Evolutionary conservation across 2,888 invertebrate species (phyloP).

Genomic region (Siphonodentalium dalli): DNA sequence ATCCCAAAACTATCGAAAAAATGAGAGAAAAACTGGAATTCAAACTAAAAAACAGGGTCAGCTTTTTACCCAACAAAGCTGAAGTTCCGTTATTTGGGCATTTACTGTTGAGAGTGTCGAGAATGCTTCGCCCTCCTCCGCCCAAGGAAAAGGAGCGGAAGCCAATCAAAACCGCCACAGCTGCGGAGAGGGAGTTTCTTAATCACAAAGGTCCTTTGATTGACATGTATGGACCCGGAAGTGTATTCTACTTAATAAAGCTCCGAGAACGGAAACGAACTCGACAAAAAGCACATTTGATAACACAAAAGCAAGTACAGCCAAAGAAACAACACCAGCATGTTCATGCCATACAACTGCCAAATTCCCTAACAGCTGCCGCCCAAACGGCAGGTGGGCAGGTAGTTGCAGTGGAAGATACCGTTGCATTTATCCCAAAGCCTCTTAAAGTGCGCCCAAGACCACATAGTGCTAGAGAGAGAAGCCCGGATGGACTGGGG

Average conservation of each 20-base stretch:
- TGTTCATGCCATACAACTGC: slow-evolving; percentile 32
- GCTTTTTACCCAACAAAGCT: slow-evolving; percentile 37
- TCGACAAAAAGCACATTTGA: slow-evolving; percentile 24
- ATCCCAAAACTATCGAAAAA: slow-evolving; percentile 58
- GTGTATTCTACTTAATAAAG: slow-evolving; percentile 58
- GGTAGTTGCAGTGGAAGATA: slow-evolving; percentile 27
- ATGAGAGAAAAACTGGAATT: slow-evolving; percentile 54
- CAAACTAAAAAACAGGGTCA: slow-evolving; percentile 44
- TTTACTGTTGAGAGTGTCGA: slow-evolving; percentile 33
- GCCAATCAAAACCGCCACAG: slow-evolving; percentile 34
- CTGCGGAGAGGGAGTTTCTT: slow-evolving; percentile 48
- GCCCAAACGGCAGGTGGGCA: slow-evolving; percentile 35
- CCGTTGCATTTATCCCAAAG: too few species aligned
- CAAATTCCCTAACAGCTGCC: slow-evolving; percentile 35
- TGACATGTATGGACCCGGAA: slow-evolving; percentile 59
- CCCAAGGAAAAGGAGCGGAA: slow-evolving; percentile 26
- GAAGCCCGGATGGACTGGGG: background rate
- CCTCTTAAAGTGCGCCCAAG: too few species aligned
- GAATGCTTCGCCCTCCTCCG: slow-evolving; percentile 32
- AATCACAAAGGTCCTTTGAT: slow-evolving; percentile 55
- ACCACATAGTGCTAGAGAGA: slow-evolving; percentile 2
- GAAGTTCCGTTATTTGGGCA: slow-evolving; percentile 49
- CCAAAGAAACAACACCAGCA: slow-evolving; percentile 21
- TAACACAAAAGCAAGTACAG: slow-evolving; percentile 10
- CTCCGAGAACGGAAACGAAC: slow-evolving; percentile 37